phyloP scores from a whole-genome alignment of 2,113 vertebrate species.

The Labrus mixtus region DNA sequence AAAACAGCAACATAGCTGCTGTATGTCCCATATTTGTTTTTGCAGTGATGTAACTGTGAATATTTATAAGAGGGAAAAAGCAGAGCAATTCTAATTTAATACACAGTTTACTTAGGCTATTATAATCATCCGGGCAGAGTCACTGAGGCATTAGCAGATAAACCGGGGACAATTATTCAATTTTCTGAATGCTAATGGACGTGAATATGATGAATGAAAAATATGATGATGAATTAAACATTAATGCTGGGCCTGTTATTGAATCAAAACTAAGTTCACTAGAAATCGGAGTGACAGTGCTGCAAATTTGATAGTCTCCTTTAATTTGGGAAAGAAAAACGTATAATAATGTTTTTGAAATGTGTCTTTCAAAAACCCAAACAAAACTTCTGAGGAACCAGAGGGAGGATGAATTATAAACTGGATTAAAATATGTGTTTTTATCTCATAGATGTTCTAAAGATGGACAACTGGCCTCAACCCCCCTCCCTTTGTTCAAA shows the following conservation, averaged over 20 bases:
- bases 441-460: no score
- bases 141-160: slow-evolving; percentile 61
- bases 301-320: background rate
- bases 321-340: slow-evolving; percentile 12
- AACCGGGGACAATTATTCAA: slow-evolving; percentile 66
- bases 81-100: slow-evolving; percentile 66
- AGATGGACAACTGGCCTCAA: no score
- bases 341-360: no score
- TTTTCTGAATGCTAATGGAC: slow-evolving; percentile 70
- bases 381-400: no score
- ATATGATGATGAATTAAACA: slow-evolving; percentile 70
- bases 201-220: slow-evolving; percentile 47
- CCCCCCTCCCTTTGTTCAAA: no score
- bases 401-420: no score
- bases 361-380: no score
- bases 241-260: slow-evolving; percentile 66
- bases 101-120: slow-evolving; percentile 71
- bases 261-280: slow-evolving; percentile 40
- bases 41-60: slow-evolving; percentile 59
- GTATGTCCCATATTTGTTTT: slow-evolving; percentile 72
- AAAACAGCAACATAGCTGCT: slow-evolving; percentile 61
- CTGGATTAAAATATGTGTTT: no score
- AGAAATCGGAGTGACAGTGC: slow-evolving; percentile 13
- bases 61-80: slow-evolving; percentile 76
- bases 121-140: slow-evolving; percentile 69